phyloP scores from a whole-genome alignment of 2,888 invertebrate genomes.

The Drosophila meridiana region DNA sequence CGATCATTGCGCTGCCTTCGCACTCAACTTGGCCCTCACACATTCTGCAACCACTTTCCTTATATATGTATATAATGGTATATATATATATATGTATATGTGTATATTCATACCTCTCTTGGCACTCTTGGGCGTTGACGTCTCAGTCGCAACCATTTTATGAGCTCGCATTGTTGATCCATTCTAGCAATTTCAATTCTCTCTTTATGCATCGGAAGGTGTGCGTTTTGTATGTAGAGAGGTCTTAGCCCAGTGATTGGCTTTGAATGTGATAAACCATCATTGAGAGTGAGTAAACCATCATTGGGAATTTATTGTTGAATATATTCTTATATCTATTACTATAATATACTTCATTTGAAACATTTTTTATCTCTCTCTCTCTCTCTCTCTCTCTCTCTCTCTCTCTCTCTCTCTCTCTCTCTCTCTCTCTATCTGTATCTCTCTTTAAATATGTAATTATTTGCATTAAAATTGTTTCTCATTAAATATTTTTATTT shows the following conservation, averaged over 20 bases:
- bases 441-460: no score
- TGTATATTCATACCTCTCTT: background rate
- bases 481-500: no score
- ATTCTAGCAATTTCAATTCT: background rate
- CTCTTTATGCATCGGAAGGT: background rate
- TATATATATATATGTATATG: no score
- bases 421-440: no score
- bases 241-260: background rate
- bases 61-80: background rate
- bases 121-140: slow-evolving; percentile 48
- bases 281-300: background rate
- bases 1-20: slow-evolving; percentile 42
- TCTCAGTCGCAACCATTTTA: slow-evolving; percentile 26
- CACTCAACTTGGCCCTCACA: background rate
- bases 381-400: no score
- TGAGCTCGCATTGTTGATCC: slow-evolving; percentile 12
- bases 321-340: no score
- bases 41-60: background rate
- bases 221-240: background rate
- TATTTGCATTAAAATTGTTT: no score
- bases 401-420: no score
- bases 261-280: background rate
- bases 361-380: no score
- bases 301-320: no score
- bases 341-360: no score